Conservation (phyloP, 1,140 invertebrate species). For the Dreissena rostriformis region DNA sequence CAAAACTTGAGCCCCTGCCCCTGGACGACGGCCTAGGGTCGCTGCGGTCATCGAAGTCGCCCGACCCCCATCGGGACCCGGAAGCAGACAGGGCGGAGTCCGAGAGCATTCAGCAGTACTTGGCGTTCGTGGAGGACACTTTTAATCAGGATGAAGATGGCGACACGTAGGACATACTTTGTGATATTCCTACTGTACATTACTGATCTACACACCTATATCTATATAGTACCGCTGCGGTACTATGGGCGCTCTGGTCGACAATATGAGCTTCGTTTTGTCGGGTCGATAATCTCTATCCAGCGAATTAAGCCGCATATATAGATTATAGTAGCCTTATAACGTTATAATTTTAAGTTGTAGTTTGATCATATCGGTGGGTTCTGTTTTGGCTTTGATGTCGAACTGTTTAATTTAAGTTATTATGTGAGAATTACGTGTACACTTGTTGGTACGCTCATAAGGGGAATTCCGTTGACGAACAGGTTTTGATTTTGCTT, state of each 20-base stretch:
- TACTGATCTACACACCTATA: not conserved
- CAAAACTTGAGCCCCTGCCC: too few relatives aligned
- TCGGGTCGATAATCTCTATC: not conserved
- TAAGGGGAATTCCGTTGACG: too few relatives aligned
- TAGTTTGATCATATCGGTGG: too few relatives aligned
- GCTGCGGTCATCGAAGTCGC: too few relatives aligned
- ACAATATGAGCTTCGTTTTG: not conserved
- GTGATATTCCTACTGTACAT: not conserved
- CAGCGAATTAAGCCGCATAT: not conserved
- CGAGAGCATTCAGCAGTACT: slow-evolving; percentile 13
- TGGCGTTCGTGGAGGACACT: slow-evolving; percentile 4
- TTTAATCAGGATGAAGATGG: slow-evolving; percentile 51
- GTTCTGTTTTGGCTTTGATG: too few relatives aligned
- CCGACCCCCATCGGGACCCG: too few relatives aligned
- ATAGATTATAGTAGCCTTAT: not conserved
- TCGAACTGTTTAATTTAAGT: too few relatives aligned
- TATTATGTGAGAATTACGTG: too few relatives aligned
- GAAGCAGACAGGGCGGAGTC: too few relatives aligned
- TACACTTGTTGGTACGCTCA: too few relatives aligned
- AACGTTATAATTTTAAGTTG: not conserved
- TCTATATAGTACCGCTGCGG: not conserved
- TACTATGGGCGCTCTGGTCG: not conserved
- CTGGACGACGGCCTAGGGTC: too few relatives aligned
- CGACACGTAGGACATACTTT: slow-evolving; percentile 36
- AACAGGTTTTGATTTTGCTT: too few relatives aligned